phyloP scores from a whole-genome alignment of 2,113 vertebrate species.

The Ciconia boyciana region DNA sequence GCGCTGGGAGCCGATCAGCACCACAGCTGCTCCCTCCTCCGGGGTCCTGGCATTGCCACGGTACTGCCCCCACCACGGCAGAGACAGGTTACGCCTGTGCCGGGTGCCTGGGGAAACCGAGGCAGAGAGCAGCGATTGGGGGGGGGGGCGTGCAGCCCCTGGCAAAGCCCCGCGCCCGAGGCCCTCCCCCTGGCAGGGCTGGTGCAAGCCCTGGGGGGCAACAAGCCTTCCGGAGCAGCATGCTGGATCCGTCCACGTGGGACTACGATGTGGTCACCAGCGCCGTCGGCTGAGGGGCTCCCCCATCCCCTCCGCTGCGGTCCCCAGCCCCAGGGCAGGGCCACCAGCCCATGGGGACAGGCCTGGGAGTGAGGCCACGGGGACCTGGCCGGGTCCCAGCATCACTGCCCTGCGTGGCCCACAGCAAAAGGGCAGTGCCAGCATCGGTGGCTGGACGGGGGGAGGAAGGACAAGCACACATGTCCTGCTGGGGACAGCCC shows the following conservation, averaged over 20 bases:
- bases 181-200: rapidly evolving
- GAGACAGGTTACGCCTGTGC: neutral
- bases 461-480: neutral
- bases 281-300: rapidly evolving
- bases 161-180: neutral
- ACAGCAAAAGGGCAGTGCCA: neutral
- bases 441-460: no score
- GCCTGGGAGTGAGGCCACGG: neutral
- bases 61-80: neutral
- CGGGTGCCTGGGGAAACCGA: neutral
- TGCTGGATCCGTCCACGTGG: rapidly evolving
- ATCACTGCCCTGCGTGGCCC: neutral
- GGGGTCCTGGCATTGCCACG: rapidly evolving
- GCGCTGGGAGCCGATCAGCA: neutral
- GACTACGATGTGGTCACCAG: neutral
- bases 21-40: rapidly evolving
- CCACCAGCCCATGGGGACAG: neutral
- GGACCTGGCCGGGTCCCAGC: rapidly evolving
- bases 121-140: neutral
- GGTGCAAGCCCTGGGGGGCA: rapidly evolving
- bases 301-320: rapidly evolving
- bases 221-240: neutral
- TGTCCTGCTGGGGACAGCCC: neutral
- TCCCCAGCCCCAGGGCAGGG: neutral
- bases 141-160: neutral